Base-by-base conservation (phyloP, 2,113 vertebrate genomes). In the Anas platyrhynchos region DNA sequence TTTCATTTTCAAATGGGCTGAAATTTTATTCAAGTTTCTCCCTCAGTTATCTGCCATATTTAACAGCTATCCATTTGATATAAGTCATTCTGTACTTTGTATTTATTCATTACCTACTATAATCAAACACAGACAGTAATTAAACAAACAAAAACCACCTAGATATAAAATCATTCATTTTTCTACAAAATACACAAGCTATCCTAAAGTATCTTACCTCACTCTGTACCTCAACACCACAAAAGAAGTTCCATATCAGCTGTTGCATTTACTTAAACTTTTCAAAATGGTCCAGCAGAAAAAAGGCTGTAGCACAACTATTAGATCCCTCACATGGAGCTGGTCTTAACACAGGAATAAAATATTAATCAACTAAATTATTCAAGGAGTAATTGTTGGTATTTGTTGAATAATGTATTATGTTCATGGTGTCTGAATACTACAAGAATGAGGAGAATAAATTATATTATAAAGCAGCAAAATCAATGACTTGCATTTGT, bases 351-450 rank as follows among this genome's bases (percentile, higher is more conserved):
- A 62, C 22, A 73, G 27, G 26, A 86, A 91, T 96, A 89, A 93
- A 94, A 94, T 92, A 95, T 93, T 94, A 43, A 93, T 96, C 66
- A 93, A 32, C 69, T 92, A 95, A 91, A 95, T 96, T 94, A 97
- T 97, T 97, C 89, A 94, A 91, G 43, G 44, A 92, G 67, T 86
- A 96, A 96, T 94, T 97, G 91, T 93, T 94, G 43, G 65, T 93
- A 88, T 94, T 96, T 97, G 86, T 95, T 86, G 80, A 96, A 96
- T 96, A 94, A 94, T 94, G 29, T 79, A 96, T 96, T 95, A 83
- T 76, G 58, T 86, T 83, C 83, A 73, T 94, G 62, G 54, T 86
- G 59, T 81, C 86, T 90, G 90, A 89, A 93, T 95, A 58, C 55
- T 78, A 58, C 32, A 67, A 80, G 79, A 91, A 93, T 55, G 29